These are phyloP conservation scores for Acronicta aceris DNA, from an alignment of 2,888 invertebrate genomes.

Conservation along the genomic window DNA sequence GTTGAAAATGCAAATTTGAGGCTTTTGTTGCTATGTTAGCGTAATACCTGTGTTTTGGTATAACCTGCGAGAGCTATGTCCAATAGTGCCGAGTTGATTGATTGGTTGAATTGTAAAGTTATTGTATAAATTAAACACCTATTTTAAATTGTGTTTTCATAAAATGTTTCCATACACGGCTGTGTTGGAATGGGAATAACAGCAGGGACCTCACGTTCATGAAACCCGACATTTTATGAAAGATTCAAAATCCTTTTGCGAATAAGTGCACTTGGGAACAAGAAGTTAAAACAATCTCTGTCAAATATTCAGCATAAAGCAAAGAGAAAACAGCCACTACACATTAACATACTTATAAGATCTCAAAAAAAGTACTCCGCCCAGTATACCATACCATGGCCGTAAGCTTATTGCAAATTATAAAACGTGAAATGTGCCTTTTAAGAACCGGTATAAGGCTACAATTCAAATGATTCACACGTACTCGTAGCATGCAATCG, in stretches of 20 bases:
- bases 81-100: not conserved
- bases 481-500: not conserved
- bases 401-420: not conserved
- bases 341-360: not conserved
- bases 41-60: too few relatives aligned
- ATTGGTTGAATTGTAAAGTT: not conserved
- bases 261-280: not conserved
- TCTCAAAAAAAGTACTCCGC: not conserved
- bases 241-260: not conserved
- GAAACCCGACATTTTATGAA: not conserved
- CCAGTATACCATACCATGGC: not conserved
- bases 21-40: not conserved
- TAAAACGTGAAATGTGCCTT: not conserved
- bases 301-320: slow-evolving; percentile 1
- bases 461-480: not conserved
- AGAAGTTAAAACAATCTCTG: not conserved
- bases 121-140: not conserved
- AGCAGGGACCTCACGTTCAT: not conserved
- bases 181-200: not conserved
- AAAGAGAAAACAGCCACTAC: not conserved
- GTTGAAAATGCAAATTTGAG: not conserved
- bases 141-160: not conserved
- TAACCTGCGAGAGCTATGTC: too few relatives aligned
- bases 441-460: not conserved
- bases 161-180: not conserved